A percentile compares a stretch with the other conserved stretches of the same genome.
Conservation (phyloP, 2,888 invertebrate species). For the Ctenicera cuprea region DNA sequence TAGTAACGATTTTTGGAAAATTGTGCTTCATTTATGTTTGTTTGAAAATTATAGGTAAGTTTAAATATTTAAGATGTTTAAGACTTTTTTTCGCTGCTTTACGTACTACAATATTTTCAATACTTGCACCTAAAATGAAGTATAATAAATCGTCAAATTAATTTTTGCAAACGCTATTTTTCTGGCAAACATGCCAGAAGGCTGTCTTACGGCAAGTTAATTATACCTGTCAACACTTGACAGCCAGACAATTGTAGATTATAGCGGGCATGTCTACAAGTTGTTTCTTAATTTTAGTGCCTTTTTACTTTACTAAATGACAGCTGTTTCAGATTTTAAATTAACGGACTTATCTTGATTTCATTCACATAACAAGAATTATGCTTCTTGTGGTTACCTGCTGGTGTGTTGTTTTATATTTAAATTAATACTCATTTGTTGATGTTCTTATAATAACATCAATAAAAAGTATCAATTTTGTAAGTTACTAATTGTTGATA, state of each 20-base stretch:
- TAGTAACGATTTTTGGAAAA: too few species aligned
- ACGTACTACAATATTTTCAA: too few species aligned
- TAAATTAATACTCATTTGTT: neutral
- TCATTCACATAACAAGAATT: too few species aligned
- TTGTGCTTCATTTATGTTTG: too few species aligned
- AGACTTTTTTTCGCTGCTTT: too few species aligned
- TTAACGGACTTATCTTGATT: too few species aligned
- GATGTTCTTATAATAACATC: too few species aligned
- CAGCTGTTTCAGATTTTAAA: neutral
- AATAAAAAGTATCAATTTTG: too few species aligned
- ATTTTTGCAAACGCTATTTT: neutral
- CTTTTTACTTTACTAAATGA: neutral
- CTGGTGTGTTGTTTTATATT: too few species aligned
- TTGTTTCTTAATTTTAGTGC: conserved; percentile 27
- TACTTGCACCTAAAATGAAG: too few species aligned
- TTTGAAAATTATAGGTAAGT: too few species aligned
- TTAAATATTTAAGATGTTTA: too few species aligned
- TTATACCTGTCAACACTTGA: conserved; percentile 26
- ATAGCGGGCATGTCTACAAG: conserved; percentile 1
- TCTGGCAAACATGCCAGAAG: neutral
- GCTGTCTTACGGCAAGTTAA: conserved; percentile 20
- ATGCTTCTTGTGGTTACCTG: neutral
- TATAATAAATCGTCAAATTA: neutral
- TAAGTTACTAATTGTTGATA: neutral
- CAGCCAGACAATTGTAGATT: conserved; percentile 18